Evolutionary conservation across 2,113 vertebrate species (phyloP).

Genomic region (Xiphophorus couchianus): DNA sequence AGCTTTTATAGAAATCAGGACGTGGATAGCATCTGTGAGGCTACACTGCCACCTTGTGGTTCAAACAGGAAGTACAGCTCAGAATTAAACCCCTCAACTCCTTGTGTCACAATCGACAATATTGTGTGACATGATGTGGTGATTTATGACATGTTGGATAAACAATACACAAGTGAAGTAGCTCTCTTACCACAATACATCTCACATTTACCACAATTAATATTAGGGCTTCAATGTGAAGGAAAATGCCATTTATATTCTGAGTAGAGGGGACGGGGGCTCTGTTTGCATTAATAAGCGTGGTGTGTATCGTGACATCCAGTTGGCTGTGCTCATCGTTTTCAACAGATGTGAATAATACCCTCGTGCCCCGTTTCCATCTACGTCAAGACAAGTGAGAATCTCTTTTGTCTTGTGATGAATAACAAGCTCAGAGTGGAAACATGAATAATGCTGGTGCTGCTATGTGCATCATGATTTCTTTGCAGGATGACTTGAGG

Average conservation of each 20-base stretch:
- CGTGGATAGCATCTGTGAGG: constrained; percentile 38
- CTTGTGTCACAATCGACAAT: background rate
- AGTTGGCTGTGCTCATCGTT: constrained; percentile 70
- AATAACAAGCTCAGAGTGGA: constrained; percentile 73
- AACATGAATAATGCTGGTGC: constrained; percentile 70
- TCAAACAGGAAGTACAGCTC: background rate
- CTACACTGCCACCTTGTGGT: constrained; percentile 71
- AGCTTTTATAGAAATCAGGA: background rate
- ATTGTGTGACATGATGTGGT: constrained; percentile 16
- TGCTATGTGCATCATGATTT: constrained; percentile 47
- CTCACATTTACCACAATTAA: constrained; percentile 73
- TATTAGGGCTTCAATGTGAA: constrained; percentile 65
- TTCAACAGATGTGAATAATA: constrained; percentile 79
- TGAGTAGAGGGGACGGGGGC: constrained; percentile 59
- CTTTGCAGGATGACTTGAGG: constrained; percentile 47
- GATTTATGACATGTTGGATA: constrained; percentile 43
- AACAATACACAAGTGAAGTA: constrained; percentile 56
- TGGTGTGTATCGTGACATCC: constrained; percentile 66
- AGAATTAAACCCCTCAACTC: background rate
- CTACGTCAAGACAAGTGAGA: constrained; percentile 74
- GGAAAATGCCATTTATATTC: constrained; percentile 72
- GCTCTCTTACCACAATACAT: constrained; percentile 58
- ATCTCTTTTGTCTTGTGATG: constrained; percentile 79
- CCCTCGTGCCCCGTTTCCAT: constrained; percentile 74
- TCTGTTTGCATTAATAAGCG: constrained; percentile 77